These are phyloP conservation scores for Hyles lineata DNA, from an alignment of 2,888 invertebrate species.

Conservation along the genomic window DNA sequence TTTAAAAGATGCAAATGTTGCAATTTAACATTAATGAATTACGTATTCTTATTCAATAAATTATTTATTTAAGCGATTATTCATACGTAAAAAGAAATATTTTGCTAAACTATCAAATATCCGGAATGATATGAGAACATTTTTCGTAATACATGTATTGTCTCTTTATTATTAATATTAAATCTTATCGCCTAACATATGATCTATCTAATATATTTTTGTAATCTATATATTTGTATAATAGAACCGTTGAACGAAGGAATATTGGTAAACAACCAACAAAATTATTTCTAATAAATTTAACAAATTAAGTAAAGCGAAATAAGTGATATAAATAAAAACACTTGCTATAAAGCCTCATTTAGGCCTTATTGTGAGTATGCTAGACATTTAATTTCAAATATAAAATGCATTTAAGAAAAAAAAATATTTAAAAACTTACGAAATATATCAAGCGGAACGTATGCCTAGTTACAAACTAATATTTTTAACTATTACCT, in stretches of 20 bases:
- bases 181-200: constrained; percentile 15
- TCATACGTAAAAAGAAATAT: constrained; percentile 14
- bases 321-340: too few species aligned
- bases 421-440: constrained; percentile 29
- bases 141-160: constrained; percentile 78
- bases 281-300: background rate
- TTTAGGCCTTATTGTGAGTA: background rate
- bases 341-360: background rate
- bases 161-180: constrained; percentile 69
- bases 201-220: constrained; percentile 14
- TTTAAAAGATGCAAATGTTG: background rate
- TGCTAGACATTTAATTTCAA: background rate
- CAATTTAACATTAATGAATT: background rate
- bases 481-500: constrained; percentile 46
- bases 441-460: constrained; percentile 49
- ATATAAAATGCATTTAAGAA: background rate
- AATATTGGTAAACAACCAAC: background rate
- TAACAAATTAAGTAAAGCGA: background rate
- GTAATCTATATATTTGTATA: constrained; percentile 28
- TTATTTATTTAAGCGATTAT: background rate
- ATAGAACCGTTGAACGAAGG: constrained; percentile 26
- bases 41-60: background rate
- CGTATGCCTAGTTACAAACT: constrained; percentile 44
- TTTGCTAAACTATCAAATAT: constrained; percentile 28
- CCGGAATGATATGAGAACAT: constrained; percentile 70